Percentiles rank a stretch among this genome's conserved stretches.
phyloP scores from a whole-genome alignment of 2,113 vertebrate genomes.

The Progne subis region DNA sequence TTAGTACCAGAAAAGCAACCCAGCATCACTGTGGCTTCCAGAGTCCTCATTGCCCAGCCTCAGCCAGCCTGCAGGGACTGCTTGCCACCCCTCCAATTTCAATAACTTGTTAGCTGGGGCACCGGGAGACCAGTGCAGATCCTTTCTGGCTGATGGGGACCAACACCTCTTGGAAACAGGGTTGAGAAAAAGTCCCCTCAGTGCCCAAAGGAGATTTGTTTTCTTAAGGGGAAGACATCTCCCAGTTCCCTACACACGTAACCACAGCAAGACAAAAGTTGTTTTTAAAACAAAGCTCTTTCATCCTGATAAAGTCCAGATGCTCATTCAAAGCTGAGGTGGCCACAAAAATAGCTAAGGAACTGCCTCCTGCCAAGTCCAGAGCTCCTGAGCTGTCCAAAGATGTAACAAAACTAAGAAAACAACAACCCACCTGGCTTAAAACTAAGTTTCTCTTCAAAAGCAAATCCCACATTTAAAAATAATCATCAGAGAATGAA shows the following conservation, averaged over 20 bases:
- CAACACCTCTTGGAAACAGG: neutral
- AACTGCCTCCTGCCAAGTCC: neutral
- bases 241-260: neutral
- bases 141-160: neutral
- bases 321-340: neutral
- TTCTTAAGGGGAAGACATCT: neutral
- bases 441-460: neutral
- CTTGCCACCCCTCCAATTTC: neutral
- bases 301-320: neutral
- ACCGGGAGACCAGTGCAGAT: neutral
- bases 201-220: neutral
- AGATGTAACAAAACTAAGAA: neutral
- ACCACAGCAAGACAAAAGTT: neutral
- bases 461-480: neutral
- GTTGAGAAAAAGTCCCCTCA: accelerated
- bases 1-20: neutral
- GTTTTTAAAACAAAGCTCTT: constrained; percentile 12
- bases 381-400: neutral
- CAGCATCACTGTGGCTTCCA: neutral
- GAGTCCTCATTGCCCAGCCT: neutral
- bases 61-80: neutral
- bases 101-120: neutral
- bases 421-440: neutral
- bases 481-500: neutral
- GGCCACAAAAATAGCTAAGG: neutral